A percentile compares a stretch with the other conserved stretches of the same genome.
Conservation (phyloP, 1,140 invertebrate genomes). For the Asbolus verrucosus region DNA sequence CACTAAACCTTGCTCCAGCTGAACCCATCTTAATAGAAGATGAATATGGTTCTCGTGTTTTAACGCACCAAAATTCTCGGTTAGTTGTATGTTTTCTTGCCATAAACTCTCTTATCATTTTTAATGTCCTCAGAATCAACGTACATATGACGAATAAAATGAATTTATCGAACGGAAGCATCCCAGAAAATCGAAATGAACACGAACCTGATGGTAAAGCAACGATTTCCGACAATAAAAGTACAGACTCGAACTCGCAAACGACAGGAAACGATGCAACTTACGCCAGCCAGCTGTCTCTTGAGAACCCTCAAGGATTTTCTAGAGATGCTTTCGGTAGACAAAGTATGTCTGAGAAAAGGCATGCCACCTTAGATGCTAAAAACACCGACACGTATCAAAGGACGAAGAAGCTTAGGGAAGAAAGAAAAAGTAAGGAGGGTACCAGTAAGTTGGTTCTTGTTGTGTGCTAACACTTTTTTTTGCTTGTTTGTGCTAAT, state of each 20-base stretch:
- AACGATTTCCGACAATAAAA: conserved; percentile 56
- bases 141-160: conserved; percentile 57
- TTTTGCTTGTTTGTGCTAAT: conserved; percentile 52
- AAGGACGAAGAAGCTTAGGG: conserved; percentile 86
- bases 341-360: conserved; percentile 97
- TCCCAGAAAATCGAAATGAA: conserved; percentile 60
- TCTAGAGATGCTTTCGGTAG: conserved; percentile 93
- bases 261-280: conserved; percentile 71
- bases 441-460: conserved; percentile 54
- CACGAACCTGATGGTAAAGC: conserved; percentile 63
- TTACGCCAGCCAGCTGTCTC: conserved; percentile 82
- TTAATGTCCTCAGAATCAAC: conserved; percentile 53
- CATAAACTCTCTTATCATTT: background rate
- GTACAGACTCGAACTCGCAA: conserved; percentile 57
- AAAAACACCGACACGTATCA: conserved; percentile 95
- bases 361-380: conserved; percentile 94
- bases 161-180: conserved; percentile 43
- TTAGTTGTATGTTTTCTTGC: conserved; percentile 57
- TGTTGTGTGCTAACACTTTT: conserved; percentile 19
- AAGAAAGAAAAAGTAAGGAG: conserved; percentile 69
- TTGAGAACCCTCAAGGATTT: conserved; percentile 77
- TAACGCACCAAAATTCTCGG: conserved; percentile 57
- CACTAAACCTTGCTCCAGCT: conserved; percentile 68
- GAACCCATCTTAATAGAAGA: conserved; percentile 80
- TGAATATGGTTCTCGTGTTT: conserved; percentile 69